Evolutionary conservation across 2,888 invertebrate genomes (phyloP).

Genomic region (Rosalia funebris): DNA sequence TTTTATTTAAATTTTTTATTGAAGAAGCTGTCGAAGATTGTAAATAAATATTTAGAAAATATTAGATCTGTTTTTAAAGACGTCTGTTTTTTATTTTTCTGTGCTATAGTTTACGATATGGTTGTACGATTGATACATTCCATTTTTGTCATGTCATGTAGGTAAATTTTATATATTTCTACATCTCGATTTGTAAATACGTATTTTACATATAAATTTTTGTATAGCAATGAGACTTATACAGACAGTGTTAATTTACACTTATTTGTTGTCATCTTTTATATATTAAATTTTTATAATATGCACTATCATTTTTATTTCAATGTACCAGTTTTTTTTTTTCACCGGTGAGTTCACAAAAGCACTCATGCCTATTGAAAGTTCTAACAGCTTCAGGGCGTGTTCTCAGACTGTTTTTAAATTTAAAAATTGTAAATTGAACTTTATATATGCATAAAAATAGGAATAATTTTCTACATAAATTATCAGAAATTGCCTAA

Average conservation of each 20-base stretch:
- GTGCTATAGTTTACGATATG: neutral
- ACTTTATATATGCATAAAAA: no score
- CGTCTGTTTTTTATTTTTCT: slow-evolving; percentile 1
- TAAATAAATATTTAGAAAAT: neutral
- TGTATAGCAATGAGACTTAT: slow-evolving; percentile 9
- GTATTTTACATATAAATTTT: slow-evolving; percentile 14
- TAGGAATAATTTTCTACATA: no score
- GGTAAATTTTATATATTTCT: slow-evolving; percentile 11
- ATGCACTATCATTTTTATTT: no score
- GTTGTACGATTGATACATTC: slow-evolving; percentile 12
- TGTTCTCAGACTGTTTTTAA: no score
- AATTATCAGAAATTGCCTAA: no score
- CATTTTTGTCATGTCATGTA: slow-evolving; percentile 9
- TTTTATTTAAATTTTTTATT: slow-evolving; percentile 5
- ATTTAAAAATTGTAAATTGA: no score
- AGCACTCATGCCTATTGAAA: no score
- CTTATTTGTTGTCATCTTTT: slow-evolving; percentile 25
- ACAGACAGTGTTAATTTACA: slow-evolving; percentile 13
- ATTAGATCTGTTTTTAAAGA: neutral
- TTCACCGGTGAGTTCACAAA: neutral
- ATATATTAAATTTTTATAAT: slow-evolving; percentile 24
- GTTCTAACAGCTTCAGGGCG: no score
- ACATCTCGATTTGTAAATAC: slow-evolving; percentile 18
- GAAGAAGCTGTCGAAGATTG: neutral
- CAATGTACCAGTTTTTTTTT: neutral